These are phyloP conservation scores for Conus ventricosus DNA, from an alignment of 1,140 invertebrate genomes.

Conservation along the genomic window DNA sequence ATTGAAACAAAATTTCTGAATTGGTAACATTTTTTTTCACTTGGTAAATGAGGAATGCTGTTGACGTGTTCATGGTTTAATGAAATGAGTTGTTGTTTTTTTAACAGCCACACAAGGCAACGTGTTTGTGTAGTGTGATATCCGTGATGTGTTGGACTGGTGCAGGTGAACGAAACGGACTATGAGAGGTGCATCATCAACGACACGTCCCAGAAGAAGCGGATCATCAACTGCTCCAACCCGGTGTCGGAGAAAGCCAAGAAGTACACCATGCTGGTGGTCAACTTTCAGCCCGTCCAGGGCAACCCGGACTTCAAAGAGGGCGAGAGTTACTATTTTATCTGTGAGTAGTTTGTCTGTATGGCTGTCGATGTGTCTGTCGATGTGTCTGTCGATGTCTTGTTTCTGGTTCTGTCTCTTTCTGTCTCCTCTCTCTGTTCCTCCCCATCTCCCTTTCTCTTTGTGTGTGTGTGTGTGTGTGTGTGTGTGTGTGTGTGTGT, in stretches of 20 bases:
- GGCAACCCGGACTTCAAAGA: conserved; percentile 44
- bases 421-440: conserved; percentile 4
- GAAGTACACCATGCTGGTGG: conserved; percentile 38
- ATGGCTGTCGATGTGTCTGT: background rate
- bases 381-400: too few species aligned
- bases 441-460: conserved; percentile 15
- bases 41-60: too few species aligned
- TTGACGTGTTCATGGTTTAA: too few species aligned
- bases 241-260: background rate
- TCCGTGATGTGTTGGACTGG: too few species aligned
- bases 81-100: too few species aligned
- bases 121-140: too few species aligned
- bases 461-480: too few species aligned
- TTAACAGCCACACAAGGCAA: too few species aligned
- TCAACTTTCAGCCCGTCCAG: conserved; percentile 42
- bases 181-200: conserved; percentile 47
- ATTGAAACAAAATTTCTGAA: too few species aligned
- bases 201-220: conserved; percentile 20
- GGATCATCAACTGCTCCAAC: conserved; percentile 42
- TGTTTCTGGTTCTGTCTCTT: background rate
- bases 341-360: conserved; percentile 14
- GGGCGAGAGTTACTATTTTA: conserved; percentile 27
- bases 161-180: conserved; percentile 41
- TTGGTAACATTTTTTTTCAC: too few species aligned
- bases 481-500: too few species aligned